Conservation (phyloP, 2,113 vertebrate genomes). For the Muntiacus reevesi region DNA sequence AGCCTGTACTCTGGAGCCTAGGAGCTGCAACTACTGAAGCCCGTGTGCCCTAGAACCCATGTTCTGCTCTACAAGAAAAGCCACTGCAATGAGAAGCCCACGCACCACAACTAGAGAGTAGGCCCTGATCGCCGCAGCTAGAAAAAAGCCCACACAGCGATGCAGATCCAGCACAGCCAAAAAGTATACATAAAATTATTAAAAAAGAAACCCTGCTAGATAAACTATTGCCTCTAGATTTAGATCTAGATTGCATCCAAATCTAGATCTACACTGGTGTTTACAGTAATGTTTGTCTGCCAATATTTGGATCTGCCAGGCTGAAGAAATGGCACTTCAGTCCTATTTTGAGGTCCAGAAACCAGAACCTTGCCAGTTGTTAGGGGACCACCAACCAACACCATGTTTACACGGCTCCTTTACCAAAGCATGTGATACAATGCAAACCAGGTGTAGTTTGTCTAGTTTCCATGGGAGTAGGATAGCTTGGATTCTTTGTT, state of each 20-base stretch:
- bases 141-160: neutral
- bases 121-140: fast-evolving
- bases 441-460: neutral
- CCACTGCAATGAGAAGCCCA: fast-evolving
- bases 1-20: neutral
- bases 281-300: neutral
- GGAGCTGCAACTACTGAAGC: neutral
- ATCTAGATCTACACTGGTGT: neutral
- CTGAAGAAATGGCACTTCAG: neutral
- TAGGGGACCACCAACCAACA: neutral
- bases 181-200: neutral
- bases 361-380: neutral
- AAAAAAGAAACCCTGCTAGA: neutral
- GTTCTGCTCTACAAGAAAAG: neutral
- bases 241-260: neutral
- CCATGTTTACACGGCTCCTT: neutral
- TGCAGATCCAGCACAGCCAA: neutral
- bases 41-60: neutral
- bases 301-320: neutral
- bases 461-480: neutral
- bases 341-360: neutral
- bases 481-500: neutral
- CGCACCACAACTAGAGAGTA: neutral
- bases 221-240: neutral
- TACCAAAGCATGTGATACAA: neutral